Evolutionary conservation across 2,888 invertebrate species (phyloP), one percentile per base, ranked within the genome.

Genomic region (Beris chalybata): DNA sequence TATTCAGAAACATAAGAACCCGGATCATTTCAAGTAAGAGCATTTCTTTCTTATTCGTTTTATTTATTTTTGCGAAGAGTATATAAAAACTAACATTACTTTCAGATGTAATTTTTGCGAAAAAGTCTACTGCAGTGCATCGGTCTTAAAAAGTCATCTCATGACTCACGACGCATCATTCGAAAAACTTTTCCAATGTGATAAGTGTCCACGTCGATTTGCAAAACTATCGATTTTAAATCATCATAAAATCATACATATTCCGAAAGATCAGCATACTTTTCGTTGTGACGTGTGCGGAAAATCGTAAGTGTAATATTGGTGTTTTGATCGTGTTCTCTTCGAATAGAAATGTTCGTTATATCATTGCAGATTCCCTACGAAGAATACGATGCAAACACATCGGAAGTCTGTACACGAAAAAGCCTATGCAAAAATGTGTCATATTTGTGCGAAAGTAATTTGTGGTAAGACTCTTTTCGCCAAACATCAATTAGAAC

Each of bases 11-110:
- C 80, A 80, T 68, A 65, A 74, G 9, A 76, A 80, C 73, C 80
- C 80, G 3, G 78, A 79, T 66, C 75, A 76, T 68, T 80, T 78
- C 57, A 79, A 78, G 80, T 79, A 73, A 71, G 70, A 1, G n/a
- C 6, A 15, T 48, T 48, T 38, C 12, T 48, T 15, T 2, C 4
- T 48, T 11, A 4, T 48, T 13, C 15, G 2, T 44, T 38, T 38
- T 2, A 38, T 7, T 7, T 38, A 38, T 38, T 11, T 45, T 12
- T 12, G 2, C 45, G n/a, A n/a, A n/a, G n/a, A n/a, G n/a, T 12
- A 45, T 12, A 11, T 2, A 12, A 12, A 12, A 12, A n/a, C n/a
- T 3, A 15, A 15, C 22, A 7, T 15, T 15, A 15, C 15, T 22
- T 32, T 15, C 7, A 79, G 78, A 64, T 79, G 79, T 67, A 71